phyloP scores from a whole-genome alignment of 1,140 invertebrate species.

The Saccostrea echinata region DNA sequence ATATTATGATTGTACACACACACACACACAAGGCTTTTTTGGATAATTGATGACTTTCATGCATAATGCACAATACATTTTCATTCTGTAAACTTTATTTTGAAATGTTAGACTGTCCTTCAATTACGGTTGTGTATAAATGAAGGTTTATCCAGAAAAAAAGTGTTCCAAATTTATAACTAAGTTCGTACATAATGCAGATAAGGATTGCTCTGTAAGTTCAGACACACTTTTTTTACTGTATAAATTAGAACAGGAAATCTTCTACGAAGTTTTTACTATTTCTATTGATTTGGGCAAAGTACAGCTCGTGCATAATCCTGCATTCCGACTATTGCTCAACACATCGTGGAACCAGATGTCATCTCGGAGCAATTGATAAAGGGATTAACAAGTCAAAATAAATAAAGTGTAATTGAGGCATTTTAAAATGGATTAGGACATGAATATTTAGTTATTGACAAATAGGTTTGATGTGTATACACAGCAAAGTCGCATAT shows the following conservation, averaged over 20 bases:
- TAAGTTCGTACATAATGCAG: too few relatives aligned
- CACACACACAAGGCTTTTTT: too few relatives aligned
- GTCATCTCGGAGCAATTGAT: neutral
- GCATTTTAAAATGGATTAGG: slow-evolving; percentile 37
- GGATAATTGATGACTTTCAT: too few relatives aligned
- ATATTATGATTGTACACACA: neutral
- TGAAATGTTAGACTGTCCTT: too few relatives aligned
- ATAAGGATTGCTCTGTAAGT: too few relatives aligned
- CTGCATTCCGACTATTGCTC: slow-evolving; percentile 10
- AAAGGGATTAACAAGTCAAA: slow-evolving; percentile 34
- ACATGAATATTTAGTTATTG: slow-evolving; percentile 34
- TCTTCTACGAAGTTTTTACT: neutral
- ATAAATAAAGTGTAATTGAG: slow-evolving; percentile 37
- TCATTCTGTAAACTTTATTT: too few relatives aligned
- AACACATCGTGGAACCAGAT: neutral
- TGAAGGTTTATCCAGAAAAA: too few relatives aligned
- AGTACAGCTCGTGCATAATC: neutral
- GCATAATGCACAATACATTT: too few relatives aligned
- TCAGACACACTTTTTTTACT: too few relatives aligned
- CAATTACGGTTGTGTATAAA: too few relatives aligned
- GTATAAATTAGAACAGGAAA: neutral
- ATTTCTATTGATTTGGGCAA: neutral
- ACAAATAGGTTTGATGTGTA: slow-evolving; percentile 32
- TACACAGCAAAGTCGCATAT: neutral
- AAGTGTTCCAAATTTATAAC: too few relatives aligned